Conservation (phyloP, 37 sponge, comb jelly and placozoan genomes). For the Mnemiopsis leidyi region DNA sequence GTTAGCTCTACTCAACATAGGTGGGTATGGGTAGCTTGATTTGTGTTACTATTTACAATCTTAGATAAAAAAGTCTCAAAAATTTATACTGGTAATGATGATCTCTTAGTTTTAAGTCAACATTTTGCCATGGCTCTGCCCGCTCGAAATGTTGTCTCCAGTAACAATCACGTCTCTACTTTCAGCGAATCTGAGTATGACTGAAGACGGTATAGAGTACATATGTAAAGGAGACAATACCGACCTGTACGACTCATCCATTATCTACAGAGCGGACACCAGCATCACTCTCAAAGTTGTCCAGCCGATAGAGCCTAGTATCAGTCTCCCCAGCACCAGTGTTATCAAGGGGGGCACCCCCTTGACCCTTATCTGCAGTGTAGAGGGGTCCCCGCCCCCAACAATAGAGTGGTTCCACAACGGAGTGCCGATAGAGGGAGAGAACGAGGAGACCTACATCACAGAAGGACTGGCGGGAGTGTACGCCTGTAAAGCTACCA, state of each 20-base stretch:
- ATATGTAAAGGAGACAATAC: conserved; percentile 17
- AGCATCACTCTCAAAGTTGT: background rate
- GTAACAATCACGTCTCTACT: too few relatives aligned
- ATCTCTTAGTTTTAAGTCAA: too few relatives aligned
- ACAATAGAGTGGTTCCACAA: conserved; percentile 31
- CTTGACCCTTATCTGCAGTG: conserved; percentile 34
- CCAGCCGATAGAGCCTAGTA: background rate
- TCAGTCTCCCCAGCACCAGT: conserved; percentile 44
- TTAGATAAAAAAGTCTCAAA: too few relatives aligned
- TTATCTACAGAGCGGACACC: conserved; percentile 12
- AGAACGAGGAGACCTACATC: background rate
- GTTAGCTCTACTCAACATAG: conserved; percentile 6
- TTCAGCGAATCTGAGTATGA: background rate
- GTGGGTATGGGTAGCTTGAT: too few relatives aligned
- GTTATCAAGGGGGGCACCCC: background rate
- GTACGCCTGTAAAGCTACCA: conserved; percentile 29
- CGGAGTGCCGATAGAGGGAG: background rate
- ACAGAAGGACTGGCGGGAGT: background rate
- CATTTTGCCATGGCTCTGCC: too few relatives aligned
- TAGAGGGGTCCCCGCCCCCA: conserved; percentile 56
- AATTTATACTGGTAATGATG: too few relatives aligned
- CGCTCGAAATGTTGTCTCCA: too few relatives aligned
- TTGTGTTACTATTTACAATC: too few relatives aligned
- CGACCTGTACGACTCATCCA: background rate
- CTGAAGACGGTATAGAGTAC: conserved; percentile 31